A percentile compares a stretch with the other conserved stretches of the same genome.
Evolutionary conservation across 2,113 vertebrate genomes (phyloP).

Genomic region (Syngnathoides biaculeatus): DNA sequence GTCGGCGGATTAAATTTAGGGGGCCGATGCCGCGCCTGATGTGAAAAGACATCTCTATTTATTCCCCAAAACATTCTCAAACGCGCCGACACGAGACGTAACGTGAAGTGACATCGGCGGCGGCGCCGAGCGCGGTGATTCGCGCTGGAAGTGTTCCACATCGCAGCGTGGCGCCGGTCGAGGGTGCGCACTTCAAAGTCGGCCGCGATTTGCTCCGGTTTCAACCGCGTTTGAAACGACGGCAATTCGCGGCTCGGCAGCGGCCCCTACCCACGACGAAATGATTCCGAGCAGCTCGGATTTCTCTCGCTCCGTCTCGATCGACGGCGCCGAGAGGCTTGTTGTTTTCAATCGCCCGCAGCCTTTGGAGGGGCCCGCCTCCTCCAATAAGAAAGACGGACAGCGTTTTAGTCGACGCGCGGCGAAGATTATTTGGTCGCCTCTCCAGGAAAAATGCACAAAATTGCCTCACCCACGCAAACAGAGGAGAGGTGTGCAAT

Average conservation of each 20-base stretch:
- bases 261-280: slow-evolving; percentile 37
- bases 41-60: slow-evolving; percentile 58
- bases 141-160: slow-evolving; percentile 25
- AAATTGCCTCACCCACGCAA: slow-evolving; percentile 3
- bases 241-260: background rate
- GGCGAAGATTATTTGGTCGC: slow-evolving; percentile 26
- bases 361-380: slow-evolving; percentile 21
- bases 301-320: slow-evolving; percentile 51
- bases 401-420: slow-evolving; percentile 30
- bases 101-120: slow-evolving; percentile 50
- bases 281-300: slow-evolving; percentile 63
- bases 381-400: slow-evolving; percentile 25
- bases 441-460: slow-evolving; percentile 27
- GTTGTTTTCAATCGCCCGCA: slow-evolving; percentile 21
- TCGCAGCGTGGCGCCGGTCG: slow-evolving; percentile 17
- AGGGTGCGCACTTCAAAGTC: slow-evolving; percentile 24
- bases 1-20: slow-evolving; percentile 19
- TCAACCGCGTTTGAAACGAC: slow-evolving; percentile 1
- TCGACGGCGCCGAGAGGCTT: slow-evolving; percentile 43
- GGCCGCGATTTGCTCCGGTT: background rate
- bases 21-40: slow-evolving; percentile 44
- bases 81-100: slow-evolving; percentile 35
- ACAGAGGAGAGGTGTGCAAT: slow-evolving; percentile 32
- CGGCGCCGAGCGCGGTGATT: slow-evolving; percentile 36
- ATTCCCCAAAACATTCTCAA: slow-evolving; percentile 50